Evolutionary conservation across 2,113 vertebrate species (phyloP).

Genomic region (Siphamia tubifer): DNA sequence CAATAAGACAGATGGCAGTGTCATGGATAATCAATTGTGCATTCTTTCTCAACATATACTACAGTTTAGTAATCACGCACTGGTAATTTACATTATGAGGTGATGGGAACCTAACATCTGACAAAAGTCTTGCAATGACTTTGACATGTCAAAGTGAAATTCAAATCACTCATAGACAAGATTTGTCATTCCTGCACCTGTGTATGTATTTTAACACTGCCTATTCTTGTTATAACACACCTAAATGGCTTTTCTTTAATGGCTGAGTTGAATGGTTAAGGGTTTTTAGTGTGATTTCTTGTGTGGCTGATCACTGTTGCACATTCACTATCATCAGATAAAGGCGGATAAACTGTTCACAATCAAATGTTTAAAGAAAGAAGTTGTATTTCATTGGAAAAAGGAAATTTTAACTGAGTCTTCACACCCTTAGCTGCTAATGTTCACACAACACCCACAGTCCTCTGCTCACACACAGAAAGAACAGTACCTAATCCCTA

Average conservation of each 20-base stretch:
- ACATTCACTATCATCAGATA: too few species aligned
- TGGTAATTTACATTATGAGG: slow-evolving; percentile 32
- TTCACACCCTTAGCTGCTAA: slow-evolving; percentile 44
- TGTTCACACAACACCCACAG: slow-evolving; percentile 62
- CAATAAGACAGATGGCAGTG: slow-evolving; percentile 50
- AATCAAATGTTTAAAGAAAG: too few species aligned
- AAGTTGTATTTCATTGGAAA: slow-evolving; percentile 20
- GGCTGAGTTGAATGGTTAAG: too few species aligned
- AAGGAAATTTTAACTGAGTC: slow-evolving; percentile 36
- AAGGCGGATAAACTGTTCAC: too few species aligned
- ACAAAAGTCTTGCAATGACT: neutral
- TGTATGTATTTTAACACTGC: neutral
- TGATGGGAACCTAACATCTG: slow-evolving; percentile 19
- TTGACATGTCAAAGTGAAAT: slow-evolving; percentile 5
- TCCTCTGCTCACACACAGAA: slow-evolving; percentile 14
- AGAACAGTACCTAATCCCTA: slow-evolving; percentile 43
- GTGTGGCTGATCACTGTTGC: too few species aligned
- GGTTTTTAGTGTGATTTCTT: too few species aligned
- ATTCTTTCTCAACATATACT: slow-evolving; percentile 25
- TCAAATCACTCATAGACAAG: neutral
- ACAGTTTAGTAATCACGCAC: slow-evolving; percentile 43
- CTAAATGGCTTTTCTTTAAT: too few species aligned
- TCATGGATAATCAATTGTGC: slow-evolving; percentile 24
- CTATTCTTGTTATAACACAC: too few species aligned
- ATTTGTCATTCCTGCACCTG: neutral